Conservation (phyloP, 2,797 vertebrate species). For the Platyrinchus mystaceus region DNA sequence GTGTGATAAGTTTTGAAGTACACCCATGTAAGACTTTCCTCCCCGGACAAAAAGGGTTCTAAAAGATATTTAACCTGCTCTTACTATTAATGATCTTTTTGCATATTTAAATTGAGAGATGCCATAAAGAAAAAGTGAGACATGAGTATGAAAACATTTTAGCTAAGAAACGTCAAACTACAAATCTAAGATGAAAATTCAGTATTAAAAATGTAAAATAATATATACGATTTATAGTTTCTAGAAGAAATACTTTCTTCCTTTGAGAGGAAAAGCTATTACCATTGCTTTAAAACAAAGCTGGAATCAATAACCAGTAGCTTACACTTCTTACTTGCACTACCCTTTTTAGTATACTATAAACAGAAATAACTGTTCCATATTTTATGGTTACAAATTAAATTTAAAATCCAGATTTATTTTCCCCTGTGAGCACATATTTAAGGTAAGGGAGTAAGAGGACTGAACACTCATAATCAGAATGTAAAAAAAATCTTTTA, state of each 20-base stretch:
- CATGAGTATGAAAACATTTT: constrained; percentile 18
- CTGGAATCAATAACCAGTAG: not conserved
- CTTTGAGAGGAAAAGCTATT: constrained; percentile 2
- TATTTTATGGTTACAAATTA: constrained; percentile 29
- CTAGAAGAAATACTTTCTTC: not conserved
- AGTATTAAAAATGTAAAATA: not conserved
- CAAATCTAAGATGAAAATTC: not conserved
- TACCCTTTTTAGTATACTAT: constrained; percentile 6
- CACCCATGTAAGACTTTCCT: not conserved
- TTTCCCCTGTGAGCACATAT: not conserved
- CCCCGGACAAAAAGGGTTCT: not conserved
- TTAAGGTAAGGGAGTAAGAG: not conserved
- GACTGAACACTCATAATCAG: constrained; percentile 3
- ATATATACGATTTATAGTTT: not conserved
- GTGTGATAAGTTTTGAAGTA: not conserved
- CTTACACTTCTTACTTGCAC: not conserved
- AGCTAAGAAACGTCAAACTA: not conserved
- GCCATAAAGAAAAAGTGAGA: not conserved
- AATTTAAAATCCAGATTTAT: constrained; percentile 51
- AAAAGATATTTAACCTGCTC: not conserved
- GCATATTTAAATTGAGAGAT: not conserved
- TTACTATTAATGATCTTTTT: not conserved
- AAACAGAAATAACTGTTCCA: constrained; percentile 40
- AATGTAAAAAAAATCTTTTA: not conserved
- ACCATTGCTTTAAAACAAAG: not conserved